Conservation (phyloP, 2,888 invertebrate species). For the Brachyptera risi region DNA sequence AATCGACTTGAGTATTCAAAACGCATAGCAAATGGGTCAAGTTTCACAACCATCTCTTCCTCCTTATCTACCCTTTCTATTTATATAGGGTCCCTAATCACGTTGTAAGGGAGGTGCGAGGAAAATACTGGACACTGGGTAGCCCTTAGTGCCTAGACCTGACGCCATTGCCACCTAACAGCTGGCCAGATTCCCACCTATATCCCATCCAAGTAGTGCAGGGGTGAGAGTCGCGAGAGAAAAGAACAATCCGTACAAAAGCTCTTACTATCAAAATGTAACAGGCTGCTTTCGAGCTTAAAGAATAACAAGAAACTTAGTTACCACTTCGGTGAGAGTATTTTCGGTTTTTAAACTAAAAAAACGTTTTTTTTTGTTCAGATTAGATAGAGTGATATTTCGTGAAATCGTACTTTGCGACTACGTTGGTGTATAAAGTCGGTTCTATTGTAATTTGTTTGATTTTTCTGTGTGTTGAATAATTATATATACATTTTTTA, state of each 20-base stretch:
- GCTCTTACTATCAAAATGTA: constrained; percentile 15
- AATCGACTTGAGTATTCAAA: constrained; percentile 6
- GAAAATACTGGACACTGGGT: not conserved
- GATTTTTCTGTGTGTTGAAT: too few relatives aligned
- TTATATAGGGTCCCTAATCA: not conserved
- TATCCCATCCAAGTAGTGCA: not conserved
- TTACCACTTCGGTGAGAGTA: too few relatives aligned
- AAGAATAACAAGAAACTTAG: not conserved
- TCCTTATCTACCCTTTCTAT: too few relatives aligned
- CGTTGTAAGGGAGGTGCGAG: not conserved
- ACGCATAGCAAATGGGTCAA: not conserved
- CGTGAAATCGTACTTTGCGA: too few relatives aligned
- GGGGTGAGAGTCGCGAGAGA: not conserved
- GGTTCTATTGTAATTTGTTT: too few relatives aligned
- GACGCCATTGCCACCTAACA: not conserved
- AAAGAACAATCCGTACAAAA: not conserved
- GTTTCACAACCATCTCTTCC: not conserved
- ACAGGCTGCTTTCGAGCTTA: not conserved
- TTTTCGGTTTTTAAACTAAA: too few relatives aligned
- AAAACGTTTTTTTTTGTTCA: too few relatives aligned
- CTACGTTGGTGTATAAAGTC: too few relatives aligned
- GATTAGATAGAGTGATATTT: too few relatives aligned
- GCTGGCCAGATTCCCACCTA: constrained; percentile 12
- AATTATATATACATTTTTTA: too few relatives aligned
- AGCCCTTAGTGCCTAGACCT: not conserved